Evolutionary conservation across 2,797 vertebrate genomes (phyloP).

Genomic region (Leontocebus nigricollis): DNA sequence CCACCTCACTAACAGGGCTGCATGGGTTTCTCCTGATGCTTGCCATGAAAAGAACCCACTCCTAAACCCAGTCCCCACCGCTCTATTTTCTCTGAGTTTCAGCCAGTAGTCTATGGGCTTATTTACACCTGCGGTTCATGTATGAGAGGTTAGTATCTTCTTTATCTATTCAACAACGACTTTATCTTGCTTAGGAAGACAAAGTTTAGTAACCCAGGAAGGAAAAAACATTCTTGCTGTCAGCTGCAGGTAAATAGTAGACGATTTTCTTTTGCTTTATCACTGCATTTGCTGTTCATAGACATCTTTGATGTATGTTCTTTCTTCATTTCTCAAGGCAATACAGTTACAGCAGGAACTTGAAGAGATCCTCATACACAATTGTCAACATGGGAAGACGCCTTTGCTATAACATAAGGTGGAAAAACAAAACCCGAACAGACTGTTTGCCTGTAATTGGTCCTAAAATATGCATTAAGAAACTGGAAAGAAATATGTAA

Average conservation of each 20-base stretch:
- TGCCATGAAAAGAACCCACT: neutral
- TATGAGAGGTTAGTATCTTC: neutral
- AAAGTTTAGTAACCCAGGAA: neutral
- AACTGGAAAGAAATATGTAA: neutral
- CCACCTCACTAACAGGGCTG: neutral
- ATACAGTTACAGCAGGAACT: neutral
- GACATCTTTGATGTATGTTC: neutral
- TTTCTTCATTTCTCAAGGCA: slow-evolving; percentile 31
- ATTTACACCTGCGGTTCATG: neutral
- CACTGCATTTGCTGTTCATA: neutral
- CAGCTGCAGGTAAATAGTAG: neutral
- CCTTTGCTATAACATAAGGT: neutral
- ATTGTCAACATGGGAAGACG: neutral
- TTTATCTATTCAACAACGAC: neutral
- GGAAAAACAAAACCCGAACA: neutral
- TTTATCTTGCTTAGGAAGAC: slow-evolving; percentile 28
- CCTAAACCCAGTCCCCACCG: too few relatives aligned
- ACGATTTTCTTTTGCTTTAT: neutral
- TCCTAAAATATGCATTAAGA: neutral
- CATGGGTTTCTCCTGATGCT: neutral
- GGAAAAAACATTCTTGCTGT: neutral
- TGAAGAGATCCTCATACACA: neutral
- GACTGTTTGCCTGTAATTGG: neutral
- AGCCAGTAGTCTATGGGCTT: neutral
- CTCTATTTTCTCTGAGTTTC: neutral